A percentile compares a stretch with the other conserved stretches of the same genome.
phyloP scores from a whole-genome alignment of 1,140 invertebrate genomes.

The Solenopsis invicta region DNA sequence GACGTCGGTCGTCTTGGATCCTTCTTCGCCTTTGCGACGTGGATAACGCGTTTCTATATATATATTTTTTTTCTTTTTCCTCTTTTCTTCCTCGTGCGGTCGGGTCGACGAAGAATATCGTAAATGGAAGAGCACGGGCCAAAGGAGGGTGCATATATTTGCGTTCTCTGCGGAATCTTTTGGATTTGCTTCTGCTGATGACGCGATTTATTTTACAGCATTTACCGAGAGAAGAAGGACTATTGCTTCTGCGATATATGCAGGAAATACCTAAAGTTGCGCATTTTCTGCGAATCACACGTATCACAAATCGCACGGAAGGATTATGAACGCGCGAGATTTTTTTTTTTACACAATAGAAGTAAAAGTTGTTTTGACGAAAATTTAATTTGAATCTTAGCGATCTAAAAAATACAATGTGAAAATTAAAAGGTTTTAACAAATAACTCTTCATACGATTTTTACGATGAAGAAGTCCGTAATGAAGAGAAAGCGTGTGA shows the following conservation, averaged over 20 bases:
- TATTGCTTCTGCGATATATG: neutral
- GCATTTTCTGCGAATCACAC: neutral
- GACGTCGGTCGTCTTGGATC: slow-evolving; percentile 26
- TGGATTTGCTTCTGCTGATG: slow-evolving; percentile 10
- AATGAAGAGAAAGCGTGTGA: slow-evolving; percentile 31
- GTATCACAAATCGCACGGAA: neutral
- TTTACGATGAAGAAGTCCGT: neutral
- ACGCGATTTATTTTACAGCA: slow-evolving; percentile 29
- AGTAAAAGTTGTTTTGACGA: neutral
- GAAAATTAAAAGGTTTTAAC: slow-evolving; percentile 23
- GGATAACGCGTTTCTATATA: neutral
- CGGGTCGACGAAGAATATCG: slow-evolving; percentile 17
- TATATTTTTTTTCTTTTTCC: no score
- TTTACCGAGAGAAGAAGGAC: neutral
- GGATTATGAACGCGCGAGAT: neutral
- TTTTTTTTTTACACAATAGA: neutral
- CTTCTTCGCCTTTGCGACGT: slow-evolving; percentile 26
- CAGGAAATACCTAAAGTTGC: neutral
- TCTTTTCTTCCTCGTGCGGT: neutral
- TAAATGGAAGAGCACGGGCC: slow-evolving; percentile 1
- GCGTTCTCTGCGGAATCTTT: neutral
- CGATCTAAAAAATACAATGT: neutral
- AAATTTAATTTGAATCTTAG: neutral
- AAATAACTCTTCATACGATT: neutral
- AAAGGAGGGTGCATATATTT: slow-evolving; percentile 57